These are phyloP conservation scores for Dusona sp. DNA, from an alignment of 2,888 invertebrate species.

Conservation along the genomic window DNA sequence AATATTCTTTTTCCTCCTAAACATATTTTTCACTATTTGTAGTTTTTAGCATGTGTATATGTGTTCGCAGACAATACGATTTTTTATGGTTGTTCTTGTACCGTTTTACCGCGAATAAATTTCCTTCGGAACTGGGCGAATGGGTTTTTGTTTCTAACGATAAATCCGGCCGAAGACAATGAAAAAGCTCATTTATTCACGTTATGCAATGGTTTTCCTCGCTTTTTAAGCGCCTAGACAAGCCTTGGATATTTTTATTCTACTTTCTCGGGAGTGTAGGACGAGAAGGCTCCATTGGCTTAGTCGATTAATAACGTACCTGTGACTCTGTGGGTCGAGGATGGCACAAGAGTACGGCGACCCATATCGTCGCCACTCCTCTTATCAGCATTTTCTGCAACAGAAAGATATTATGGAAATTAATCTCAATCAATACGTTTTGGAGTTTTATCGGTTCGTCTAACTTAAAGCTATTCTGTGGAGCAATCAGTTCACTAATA, in stretches of 20 bases:
- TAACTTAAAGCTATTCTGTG: background rate
- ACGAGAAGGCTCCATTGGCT: constrained; percentile 5
- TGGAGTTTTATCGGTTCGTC: too few relatives aligned
- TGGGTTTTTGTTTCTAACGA: background rate
- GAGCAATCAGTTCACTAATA: too few relatives aligned
- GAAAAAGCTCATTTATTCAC: constrained; percentile 29
- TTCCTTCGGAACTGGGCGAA: constrained; percentile 42
- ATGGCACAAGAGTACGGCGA: constrained; percentile 88
- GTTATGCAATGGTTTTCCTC: constrained; percentile 32
- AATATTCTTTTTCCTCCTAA: background rate
- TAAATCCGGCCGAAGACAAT: constrained; percentile 40
- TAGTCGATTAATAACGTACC: constrained; percentile 85
- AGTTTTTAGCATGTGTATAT: background rate
- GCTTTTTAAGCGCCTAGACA: background rate
- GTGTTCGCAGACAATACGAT: too few relatives aligned
- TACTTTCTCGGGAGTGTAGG: constrained; percentile 11
- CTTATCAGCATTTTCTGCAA: constrained; percentile 91
- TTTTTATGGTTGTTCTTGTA: background rate
- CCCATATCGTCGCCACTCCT: constrained; percentile 89
- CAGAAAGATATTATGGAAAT: constrained; percentile 79
- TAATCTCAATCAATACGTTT: background rate
- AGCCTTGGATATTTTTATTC: background rate
- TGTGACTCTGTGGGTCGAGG: constrained; percentile 87
- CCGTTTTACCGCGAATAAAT: background rate
- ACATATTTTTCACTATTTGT: background rate